These are phyloP conservation scores for Nyctalus aviator DNA, from an alignment of 2,797 vertebrate genomes.

Conservation along the genomic window DNA sequence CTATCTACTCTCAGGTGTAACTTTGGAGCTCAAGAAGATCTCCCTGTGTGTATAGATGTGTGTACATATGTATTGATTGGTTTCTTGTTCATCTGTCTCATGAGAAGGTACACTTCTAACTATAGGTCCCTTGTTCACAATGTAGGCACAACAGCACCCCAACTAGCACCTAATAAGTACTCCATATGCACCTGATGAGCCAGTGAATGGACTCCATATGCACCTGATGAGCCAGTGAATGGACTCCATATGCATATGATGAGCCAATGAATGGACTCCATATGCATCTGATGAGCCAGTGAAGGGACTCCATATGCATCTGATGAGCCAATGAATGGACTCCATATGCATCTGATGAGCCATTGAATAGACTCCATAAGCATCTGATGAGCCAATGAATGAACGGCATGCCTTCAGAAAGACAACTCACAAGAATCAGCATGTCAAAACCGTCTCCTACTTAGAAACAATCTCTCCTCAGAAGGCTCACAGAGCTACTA, in stretches of 20 bases:
- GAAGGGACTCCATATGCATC: neutral
- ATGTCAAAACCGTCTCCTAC: neutral
- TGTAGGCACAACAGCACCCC: neutral
- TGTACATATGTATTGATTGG: neutral
- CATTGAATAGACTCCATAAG: too few relatives aligned
- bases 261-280: too few relatives aligned
- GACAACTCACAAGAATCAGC: neutral
- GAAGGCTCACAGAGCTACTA: neutral
- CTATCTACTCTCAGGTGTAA: neutral
- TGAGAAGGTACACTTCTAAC: neutral
- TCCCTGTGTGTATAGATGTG: neutral
- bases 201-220: neutral
- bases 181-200: too few relatives aligned
- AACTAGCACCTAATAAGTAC: neutral
- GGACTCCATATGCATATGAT: too few relatives aligned
- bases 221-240: neutral
- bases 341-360: too few relatives aligned
- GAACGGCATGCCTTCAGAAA: neutral
- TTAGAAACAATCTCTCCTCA: neutral
- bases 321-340: neutral
- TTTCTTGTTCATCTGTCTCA: neutral
- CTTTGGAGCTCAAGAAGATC: neutral
- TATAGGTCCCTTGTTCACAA: accelerated
- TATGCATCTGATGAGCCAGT: too few relatives aligned
- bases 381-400: neutral